Evolutionary conservation across 2,113 vertebrate genomes (phyloP).

Genomic region (Drymodes brunneopygia): DNA sequence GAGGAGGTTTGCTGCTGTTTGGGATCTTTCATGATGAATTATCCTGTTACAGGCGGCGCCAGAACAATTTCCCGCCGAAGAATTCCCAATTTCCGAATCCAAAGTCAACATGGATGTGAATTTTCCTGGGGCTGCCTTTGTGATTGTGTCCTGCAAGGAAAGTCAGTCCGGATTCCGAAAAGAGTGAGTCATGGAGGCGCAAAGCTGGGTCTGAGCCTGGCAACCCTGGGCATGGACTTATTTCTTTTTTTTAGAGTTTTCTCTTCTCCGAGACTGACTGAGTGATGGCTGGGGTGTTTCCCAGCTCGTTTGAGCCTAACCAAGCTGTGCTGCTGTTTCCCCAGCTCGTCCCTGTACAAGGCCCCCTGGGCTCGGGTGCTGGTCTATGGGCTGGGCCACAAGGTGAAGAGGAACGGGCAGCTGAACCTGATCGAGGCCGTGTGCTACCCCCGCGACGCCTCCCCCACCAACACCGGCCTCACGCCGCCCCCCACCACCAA

Average conservation of each 20-base stretch:
- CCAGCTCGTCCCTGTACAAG: conserved; percentile 93
- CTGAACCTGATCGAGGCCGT: conserved; percentile 92
- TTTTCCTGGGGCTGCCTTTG: conserved; percentile 95
- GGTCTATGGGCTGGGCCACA: conserved; percentile 92
- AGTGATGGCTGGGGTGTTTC: background rate
- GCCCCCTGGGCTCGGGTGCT: conserved; percentile 94
- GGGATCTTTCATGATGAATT: background rate
- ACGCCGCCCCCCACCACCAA: conserved; percentile 94
- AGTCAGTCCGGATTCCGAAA: conserved; percentile 94
- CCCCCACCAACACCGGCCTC: conserved; percentile 94
- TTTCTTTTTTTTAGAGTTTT: background rate
- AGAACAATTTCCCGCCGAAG: conserved; percentile 93
- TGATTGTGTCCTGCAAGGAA: conserved; percentile 94
- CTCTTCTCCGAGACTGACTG: background rate
- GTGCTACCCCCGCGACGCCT: conserved; percentile 93
- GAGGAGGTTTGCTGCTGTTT: background rate
- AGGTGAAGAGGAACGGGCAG: conserved; percentile 92
- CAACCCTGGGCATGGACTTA: background rate
- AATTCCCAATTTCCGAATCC: conserved; percentile 92
- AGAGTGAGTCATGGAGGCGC: conserved; percentile 82
- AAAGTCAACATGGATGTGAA: conserved; percentile 98
- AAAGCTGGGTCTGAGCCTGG: background rate
- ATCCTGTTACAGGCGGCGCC: conserved; percentile 82
- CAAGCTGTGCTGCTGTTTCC: background rate
- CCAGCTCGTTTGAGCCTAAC: background rate